Evolutionary conservation across 1,140 invertebrate species (phyloP), one percentile per base, ranked within the genome.

Genomic region (Magallana gigas): DNA sequence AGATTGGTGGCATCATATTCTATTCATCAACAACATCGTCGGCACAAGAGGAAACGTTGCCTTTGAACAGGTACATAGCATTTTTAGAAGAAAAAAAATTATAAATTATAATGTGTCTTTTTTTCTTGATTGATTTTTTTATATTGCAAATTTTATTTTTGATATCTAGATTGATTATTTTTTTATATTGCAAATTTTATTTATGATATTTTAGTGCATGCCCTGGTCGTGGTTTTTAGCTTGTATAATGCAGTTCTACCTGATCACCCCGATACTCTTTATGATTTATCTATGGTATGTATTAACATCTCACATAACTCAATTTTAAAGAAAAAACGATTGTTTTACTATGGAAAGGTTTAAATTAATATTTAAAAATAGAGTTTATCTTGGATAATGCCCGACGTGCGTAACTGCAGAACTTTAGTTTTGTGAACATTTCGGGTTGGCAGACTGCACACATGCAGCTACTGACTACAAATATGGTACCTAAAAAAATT

Each of bases 1-100:
- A 12, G 96, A 96, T 16, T 97, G 97, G 97, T 98, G 97, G 97
- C 95, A 96, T 0, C 97, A 97, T 92, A 94, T 98, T 23, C 94
- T 98, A 2, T 97, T 97, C 92, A 95, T 98, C n/a, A 97, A 98
- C 92, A 98, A 98, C 93, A 97, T 97, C 88, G 95, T 97, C 9
- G 96, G 97, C 48, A 57, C 76, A 16, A 71, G 83, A 29, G 90
- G 90, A 36, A 84, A 85, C 14, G 48, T 18, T 18, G 59, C 86
- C 8, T 89, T 85, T 48, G 60, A 87, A 36, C 88, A 89, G 88
- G 88, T 89, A 48, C 36, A 48, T 36, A 36, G 36, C 36, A 36
- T 36, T 36, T 36, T 36, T 36, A 36, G 36, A 36, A 36, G 36
- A 36, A 36, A 36, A 36, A 36, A 36, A 36, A 36, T 36, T 36